Conservation (phyloP, 2,113 vertebrate genomes). For the Pagrus major region DNA sequence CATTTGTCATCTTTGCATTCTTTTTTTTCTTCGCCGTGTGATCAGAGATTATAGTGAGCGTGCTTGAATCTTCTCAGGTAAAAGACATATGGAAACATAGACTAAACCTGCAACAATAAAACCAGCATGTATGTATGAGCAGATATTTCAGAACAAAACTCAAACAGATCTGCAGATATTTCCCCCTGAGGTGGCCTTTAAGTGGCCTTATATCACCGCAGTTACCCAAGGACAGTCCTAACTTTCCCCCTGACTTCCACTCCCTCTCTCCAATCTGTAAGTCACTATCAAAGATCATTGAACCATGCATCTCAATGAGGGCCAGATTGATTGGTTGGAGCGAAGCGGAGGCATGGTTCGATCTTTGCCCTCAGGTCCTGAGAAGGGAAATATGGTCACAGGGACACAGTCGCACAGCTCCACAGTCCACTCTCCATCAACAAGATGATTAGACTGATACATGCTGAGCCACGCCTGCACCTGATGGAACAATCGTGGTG, state of each 20-base stretch:
- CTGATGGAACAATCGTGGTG: constrained; percentile 73
- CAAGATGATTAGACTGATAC: constrained; percentile 72
- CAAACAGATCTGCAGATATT: constrained; percentile 2
- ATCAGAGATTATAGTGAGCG: no score
- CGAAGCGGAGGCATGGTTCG: constrained; percentile 74
- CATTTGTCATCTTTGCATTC: not conserved
- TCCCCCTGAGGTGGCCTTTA: constrained; percentile 10
- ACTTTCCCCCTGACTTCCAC: constrained; percentile 57
- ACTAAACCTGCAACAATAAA: not conserved
- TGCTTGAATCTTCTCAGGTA: not conserved
- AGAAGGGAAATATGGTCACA: constrained; percentile 66
- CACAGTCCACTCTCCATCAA: constrained; percentile 72
- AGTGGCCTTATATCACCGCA: constrained; percentile 41
- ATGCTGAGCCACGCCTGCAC: constrained; percentile 72
- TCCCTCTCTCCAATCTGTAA: constrained; percentile 64
- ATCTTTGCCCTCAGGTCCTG: constrained; percentile 76
- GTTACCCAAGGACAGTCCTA: constrained; percentile 66
- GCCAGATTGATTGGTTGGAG: constrained; percentile 77
- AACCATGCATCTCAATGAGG: constrained; percentile 83
- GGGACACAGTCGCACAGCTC: constrained; percentile 52
- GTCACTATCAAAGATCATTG: constrained; percentile 78
- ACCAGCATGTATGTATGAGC: not conserved
- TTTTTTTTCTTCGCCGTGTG: not conserved
- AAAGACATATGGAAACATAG: not conserved
- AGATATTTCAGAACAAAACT: not conserved